Evolutionary conservation across 2,797 vertebrate genomes (phyloP), one percentile per base, ranked within the genome.

Genomic region (Paramormyrops hopkinsi): DNA sequence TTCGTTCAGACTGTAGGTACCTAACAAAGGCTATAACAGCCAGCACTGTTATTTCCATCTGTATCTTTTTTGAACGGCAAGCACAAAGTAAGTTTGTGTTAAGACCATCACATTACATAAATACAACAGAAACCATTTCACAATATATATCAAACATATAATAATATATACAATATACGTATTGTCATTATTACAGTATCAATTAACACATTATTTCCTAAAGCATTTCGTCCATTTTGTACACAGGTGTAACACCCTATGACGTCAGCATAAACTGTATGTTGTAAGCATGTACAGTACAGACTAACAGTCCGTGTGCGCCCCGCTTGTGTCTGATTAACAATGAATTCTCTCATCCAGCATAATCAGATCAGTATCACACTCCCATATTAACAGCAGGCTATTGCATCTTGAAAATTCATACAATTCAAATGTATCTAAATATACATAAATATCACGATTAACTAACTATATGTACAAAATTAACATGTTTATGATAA

Each of bases 211-310:
- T 85, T 48, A 84, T 50, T 44, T 22, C 9, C 46, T 25, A 5
- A 48, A 11, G 46, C 82, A 84, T 84, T 48, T 25, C 82, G 48
- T 85, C 46, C 46, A 29, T 85, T 48, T 85, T 51, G n/a, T 29
- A 85, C 44, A 25, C 82, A 85, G 82, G 48, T 85, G 44, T 85
- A 51, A 50, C 82, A 85, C 48, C 82, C 48, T 29, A 85, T 85
- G 82, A 85, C 82, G 82, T 85, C 82, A 85, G 11, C 25, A 22
- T 29, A 29, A 22, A 25, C 48, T 85, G 48, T 85, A 85, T 51
- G 82, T 85, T 85, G 82, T 85, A 85, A 85, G 48, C 82, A 85
- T 85, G 48, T 85, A 85, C 82, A 85, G 82, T 51, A 83, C 69
- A 82, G 76, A 48, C 22, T 85, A 85, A 85, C 44, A 85, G 22